Evolutionary conservation across 2,888 invertebrate genomes (phyloP).

Genomic region (Campaea margaritaria): DNA sequence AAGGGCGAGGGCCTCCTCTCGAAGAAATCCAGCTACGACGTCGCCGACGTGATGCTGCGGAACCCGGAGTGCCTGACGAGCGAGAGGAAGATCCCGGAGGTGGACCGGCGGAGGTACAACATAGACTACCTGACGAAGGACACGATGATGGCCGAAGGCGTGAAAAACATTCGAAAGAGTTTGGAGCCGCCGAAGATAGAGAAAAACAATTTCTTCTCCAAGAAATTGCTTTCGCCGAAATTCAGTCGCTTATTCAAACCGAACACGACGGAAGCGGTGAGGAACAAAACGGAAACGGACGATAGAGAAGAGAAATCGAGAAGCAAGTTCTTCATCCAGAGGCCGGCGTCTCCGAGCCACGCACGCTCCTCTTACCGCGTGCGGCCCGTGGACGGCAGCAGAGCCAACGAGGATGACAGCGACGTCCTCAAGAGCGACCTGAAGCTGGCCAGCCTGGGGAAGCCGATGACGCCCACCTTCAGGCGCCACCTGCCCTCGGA

Average conservation of each 20-base stretch:
- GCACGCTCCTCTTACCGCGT: slow-evolving; percentile 63
- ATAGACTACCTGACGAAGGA: slow-evolving; percentile 62
- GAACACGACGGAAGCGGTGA: slow-evolving; percentile 59
- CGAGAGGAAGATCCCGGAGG: slow-evolving; percentile 60
- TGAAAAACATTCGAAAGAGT: slow-evolving; percentile 62
- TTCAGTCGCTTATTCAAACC: slow-evolving; percentile 74
- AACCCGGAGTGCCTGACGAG: slow-evolving; percentile 49
- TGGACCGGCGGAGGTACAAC: slow-evolving; percentile 63
- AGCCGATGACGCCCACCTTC: slow-evolving; percentile 81
- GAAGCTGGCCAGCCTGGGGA: slow-evolving; percentile 74
- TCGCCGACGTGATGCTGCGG: slow-evolving; percentile 58
- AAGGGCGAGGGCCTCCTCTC: slow-evolving; percentile 58
- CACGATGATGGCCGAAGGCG: slow-evolving; percentile 57
- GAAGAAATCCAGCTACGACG: slow-evolving; percentile 68
- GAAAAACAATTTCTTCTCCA: slow-evolving; percentile 70
- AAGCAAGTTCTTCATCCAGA: slow-evolving; percentile 77
- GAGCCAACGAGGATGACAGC: slow-evolving; percentile 40
- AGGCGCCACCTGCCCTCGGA: slow-evolving; percentile 64
- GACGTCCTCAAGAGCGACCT: slow-evolving; percentile 71
- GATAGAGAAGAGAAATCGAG: slow-evolving; percentile 68
- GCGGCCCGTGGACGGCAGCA: slow-evolving; percentile 52
- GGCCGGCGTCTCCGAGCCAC: slow-evolving; percentile 64
- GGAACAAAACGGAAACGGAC: slow-evolving; percentile 54
- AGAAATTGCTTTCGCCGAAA: slow-evolving; percentile 76
- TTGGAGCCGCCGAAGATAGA: slow-evolving; percentile 54